Conservation (phyloP, 2,797 vertebrate genomes). For the Sciaenops ocellatus region DNA sequence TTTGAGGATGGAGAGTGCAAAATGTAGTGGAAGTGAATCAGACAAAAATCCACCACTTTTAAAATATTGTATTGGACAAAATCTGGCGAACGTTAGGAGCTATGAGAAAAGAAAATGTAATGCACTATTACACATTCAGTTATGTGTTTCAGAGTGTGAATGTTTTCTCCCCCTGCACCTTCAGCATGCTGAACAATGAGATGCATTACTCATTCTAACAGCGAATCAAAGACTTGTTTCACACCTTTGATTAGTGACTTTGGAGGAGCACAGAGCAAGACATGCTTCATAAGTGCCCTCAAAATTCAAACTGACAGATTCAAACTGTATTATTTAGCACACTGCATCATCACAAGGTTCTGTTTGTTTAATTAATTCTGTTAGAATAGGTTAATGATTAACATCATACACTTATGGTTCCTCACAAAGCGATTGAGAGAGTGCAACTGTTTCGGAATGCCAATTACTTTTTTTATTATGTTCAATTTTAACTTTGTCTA, state of each 20-base stretch:
- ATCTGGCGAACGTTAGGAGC: neutral
- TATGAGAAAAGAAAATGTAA: neutral
- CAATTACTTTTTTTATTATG: neutral
- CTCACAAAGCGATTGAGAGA: neutral
- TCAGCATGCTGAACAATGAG: neutral
- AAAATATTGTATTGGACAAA: neutral
- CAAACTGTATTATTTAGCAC: neutral
- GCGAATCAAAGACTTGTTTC: constrained; percentile 8
- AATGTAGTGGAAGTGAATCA: neutral
- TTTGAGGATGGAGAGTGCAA: neutral
- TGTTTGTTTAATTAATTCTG: neutral
- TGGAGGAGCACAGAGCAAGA: neutral
- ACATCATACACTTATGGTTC: neutral
- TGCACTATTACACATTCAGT: neutral
- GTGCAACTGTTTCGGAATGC: neutral
- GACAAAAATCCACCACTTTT: constrained; percentile 1
- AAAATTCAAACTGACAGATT: constrained; percentile 14
- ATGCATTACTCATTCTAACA: neutral
- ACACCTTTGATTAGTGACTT: constrained; percentile 26
- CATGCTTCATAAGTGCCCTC: neutral
- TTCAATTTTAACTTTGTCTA: neutral
- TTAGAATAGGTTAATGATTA: neutral
- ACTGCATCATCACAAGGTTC: neutral
- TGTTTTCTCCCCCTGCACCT: neutral
- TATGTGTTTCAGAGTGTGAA: neutral